Evolutionary conservation across 2,888 invertebrate species (phyloP).

Genomic region (Lutraria lutraria): DNA sequence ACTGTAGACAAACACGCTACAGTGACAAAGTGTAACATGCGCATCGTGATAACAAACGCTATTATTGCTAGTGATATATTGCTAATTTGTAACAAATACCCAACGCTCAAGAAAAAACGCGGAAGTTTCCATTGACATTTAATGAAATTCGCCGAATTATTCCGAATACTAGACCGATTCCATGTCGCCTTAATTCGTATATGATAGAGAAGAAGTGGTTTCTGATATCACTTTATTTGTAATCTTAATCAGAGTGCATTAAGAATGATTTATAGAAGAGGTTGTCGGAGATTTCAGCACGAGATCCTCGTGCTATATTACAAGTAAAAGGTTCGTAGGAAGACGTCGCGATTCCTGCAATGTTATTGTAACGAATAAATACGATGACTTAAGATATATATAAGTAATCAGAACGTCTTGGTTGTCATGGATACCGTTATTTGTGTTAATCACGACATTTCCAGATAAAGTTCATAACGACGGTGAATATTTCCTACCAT

Average conservation of each 20-base stretch:
- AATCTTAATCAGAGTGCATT: conserved; percentile 59
- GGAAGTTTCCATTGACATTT: conserved; percentile 66
- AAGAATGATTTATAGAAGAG: conserved; percentile 60
- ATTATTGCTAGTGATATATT: conserved; percentile 63
- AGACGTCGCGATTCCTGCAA: background rate
- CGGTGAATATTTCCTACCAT: too few species aligned
- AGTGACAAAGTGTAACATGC: conserved; percentile 37
- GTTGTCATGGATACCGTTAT: background rate
- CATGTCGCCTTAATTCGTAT: conserved; percentile 64
- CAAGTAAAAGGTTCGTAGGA: background rate
- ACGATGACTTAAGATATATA: conserved; percentile 2
- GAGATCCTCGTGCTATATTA: conserved; percentile 6
- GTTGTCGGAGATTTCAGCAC: conserved; percentile 1
- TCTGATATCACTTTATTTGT: conserved; percentile 64
- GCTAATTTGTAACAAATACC: conserved; percentile 72
- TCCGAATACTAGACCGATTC: conserved; percentile 45
- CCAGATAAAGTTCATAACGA: background rate
- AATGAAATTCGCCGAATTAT: conserved; percentile 66
- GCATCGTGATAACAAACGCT: conserved; percentile 26
- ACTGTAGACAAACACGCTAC: conserved; percentile 47
- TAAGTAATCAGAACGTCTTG: background rate
- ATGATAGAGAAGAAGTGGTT: conserved; percentile 67
- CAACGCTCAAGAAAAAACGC: conserved; percentile 61
- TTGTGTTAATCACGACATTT: background rate
- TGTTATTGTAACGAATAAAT: background rate